Conservation (phyloP, 2,797 vertebrate species). For the Sylvilagus floridanus region DNA sequence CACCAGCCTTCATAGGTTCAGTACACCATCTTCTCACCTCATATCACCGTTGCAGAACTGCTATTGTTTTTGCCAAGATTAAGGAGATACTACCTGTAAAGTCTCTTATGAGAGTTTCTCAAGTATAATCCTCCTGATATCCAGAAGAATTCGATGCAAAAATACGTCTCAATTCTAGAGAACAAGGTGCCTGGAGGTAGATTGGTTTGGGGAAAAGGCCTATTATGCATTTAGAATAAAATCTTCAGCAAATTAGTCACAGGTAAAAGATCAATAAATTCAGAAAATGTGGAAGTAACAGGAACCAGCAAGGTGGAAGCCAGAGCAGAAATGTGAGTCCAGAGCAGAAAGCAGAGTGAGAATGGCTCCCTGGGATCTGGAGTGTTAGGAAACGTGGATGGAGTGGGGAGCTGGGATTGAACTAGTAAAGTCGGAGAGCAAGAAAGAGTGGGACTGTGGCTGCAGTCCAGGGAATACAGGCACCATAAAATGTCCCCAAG, state of each 20-base stretch:
- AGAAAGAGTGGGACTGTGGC: not conserved
- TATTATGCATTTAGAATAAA: not conserved
- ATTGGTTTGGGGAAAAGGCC: not conserved
- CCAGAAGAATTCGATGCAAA: not conserved
- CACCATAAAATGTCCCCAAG: constrained; percentile 41
- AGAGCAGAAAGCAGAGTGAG: not conserved
- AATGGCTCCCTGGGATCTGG: not conserved
- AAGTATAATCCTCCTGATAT: not conserved
- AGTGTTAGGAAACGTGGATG: not conserved
- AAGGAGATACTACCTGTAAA: not conserved
- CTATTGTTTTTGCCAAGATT: not conserved
- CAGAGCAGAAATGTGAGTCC: not conserved
- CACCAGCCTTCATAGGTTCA: not conserved
- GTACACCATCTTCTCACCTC: not conserved
- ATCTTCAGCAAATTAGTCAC: not conserved
- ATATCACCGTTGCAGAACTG: not conserved
- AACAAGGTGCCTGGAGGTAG: not conserved
- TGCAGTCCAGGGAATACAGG: not conserved
- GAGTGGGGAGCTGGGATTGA: not conserved
- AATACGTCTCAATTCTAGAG: not conserved
- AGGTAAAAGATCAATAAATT: not conserved
- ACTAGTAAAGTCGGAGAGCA: not conserved
- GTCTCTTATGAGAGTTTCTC: not conserved
- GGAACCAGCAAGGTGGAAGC: not conserved
- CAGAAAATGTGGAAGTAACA: not conserved